phyloP scores from a whole-genome alignment of 2,113 vertebrate genomes.

The Rhabdornis inornatus region DNA sequence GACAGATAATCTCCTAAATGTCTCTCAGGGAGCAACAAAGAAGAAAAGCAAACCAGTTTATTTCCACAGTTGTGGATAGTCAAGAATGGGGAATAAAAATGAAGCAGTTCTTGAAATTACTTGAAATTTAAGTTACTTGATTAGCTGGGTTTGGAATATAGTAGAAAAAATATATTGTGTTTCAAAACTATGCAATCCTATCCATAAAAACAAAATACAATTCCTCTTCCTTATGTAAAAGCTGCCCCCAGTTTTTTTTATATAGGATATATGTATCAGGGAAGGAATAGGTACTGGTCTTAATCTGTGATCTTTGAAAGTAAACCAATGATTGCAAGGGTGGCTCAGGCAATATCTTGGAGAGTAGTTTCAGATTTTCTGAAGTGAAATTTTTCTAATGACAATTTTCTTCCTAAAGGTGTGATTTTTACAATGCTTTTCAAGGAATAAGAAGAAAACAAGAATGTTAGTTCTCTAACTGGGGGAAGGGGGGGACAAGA shows the following conservation, averaged over 20 bases:
- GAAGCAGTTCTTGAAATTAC: not conserved
- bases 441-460: not conserved
- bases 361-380: not conserved
- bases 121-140: not conserved
- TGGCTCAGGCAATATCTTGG: not conserved
- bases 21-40: not conserved
- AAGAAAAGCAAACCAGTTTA: not conserved
- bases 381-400: not conserved
- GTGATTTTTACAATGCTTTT: not conserved
- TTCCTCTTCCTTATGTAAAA: not conserved
- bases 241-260: not conserved
- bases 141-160: not conserved
- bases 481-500: fast-evolving
- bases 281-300: not conserved
- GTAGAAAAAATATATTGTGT: not conserved
- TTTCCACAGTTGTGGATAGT: not conserved
- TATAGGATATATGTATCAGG: not conserved
- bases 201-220: not conserved
- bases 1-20: conserved; percentile 9
- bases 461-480: fast-evolving
- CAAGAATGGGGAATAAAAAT: not conserved
- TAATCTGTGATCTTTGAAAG: not conserved
- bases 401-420: not conserved
- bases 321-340: not conserved
- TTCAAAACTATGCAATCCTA: not conserved